These are phyloP conservation scores for Centrocercus urophasianus DNA, from an alignment of 2,113 vertebrate genomes.

Conservation along the genomic window DNA sequence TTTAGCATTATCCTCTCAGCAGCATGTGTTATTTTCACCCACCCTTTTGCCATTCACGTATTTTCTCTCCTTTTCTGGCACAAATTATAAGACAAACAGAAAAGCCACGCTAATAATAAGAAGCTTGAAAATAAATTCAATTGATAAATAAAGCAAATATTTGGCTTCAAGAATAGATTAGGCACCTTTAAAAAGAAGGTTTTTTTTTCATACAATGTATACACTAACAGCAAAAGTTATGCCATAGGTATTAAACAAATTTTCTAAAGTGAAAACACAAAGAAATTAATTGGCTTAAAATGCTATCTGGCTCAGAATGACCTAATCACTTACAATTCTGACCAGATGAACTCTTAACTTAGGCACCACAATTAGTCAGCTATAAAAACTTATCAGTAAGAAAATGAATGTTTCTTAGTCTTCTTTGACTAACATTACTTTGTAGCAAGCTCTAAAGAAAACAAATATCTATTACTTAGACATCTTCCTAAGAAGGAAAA, in stretches of 20 bases:
- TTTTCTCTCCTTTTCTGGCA: neutral
- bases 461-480: neutral
- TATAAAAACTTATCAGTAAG: slow-evolving; percentile 45
- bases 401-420: slow-evolving; percentile 23
- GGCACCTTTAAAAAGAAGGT: neutral
- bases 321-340: neutral
- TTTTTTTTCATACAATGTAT: neutral
- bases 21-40: neutral
- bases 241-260: neutral
- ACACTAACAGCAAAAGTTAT: neutral
- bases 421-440: neutral
- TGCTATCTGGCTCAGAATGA: neutral
- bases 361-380: slow-evolving; percentile 9
- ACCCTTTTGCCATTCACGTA: neutral
- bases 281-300: neutral
- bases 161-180: neutral
- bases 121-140: neutral
- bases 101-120: neutral
- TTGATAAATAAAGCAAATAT: neutral
- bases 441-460: neutral
- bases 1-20: neutral
- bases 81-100: neutral
- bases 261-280: neutral
- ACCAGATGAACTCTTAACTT: slow-evolving; percentile 35
- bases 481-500: neutral